Percentiles rank a stretch among this genome's conserved stretches.
Evolutionary conservation across 2,888 invertebrate genomes (phyloP).

Genomic region (Aethes cnicana): DNA sequence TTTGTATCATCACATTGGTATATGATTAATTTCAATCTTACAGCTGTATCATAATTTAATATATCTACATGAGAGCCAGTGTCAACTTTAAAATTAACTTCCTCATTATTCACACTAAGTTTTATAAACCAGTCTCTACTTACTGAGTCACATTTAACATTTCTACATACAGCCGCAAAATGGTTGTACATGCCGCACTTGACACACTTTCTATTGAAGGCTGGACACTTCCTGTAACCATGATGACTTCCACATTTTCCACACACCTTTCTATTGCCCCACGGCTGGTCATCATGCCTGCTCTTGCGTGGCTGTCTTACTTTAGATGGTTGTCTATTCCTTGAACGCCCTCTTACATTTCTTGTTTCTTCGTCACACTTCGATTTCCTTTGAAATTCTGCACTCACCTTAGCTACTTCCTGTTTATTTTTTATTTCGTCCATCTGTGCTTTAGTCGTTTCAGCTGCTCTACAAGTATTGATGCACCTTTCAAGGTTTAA

Average conservation of each 20-base stretch:
- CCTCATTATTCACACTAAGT: not conserved
- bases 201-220: conserved; percentile 12
- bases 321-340: not conserved
- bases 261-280: not conserved
- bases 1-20: not conserved
- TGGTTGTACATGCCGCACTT: not conserved
- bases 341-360: not conserved
- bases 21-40: conserved; percentile 4
- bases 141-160: not conserved
- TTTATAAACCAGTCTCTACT: conserved; percentile 4
- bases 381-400: too few species aligned
- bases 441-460: not conserved
- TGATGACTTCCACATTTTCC: conserved; percentile 10
- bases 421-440: not conserved
- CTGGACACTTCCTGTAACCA: conserved; percentile 3
- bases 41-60: not conserved
- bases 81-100: conserved; percentile 7
- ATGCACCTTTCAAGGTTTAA: conserved; percentile 4
- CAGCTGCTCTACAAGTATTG: conserved; percentile 2
- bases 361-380: too few species aligned
- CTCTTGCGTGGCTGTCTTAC: not conserved
- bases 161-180: not conserved
- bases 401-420: not conserved
- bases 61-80: conserved; percentile 18
- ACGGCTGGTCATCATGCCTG: not conserved